These are phyloP conservation scores for Lithobates pipiens DNA, from an alignment of 2,797 vertebrate genomes.

Conservation along the genomic window DNA sequence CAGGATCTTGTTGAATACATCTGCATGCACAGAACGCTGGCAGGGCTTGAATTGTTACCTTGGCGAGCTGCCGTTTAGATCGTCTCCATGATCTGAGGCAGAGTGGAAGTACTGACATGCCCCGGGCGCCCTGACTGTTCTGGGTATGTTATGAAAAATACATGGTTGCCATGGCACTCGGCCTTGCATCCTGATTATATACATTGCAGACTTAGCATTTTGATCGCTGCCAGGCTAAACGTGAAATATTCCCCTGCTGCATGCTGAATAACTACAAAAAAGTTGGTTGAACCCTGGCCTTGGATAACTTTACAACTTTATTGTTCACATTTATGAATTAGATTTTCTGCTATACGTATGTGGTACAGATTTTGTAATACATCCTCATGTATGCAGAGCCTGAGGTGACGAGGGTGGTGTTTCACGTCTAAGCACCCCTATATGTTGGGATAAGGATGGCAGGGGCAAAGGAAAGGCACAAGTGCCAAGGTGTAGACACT, in stretches of 20 bases:
- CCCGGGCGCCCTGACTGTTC: slow-evolving; percentile 10
- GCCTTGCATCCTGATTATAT: neutral
- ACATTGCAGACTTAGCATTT: neutral
- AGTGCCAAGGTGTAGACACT: too few species aligned
- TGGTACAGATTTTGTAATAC: too few species aligned
- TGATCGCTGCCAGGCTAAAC: neutral
- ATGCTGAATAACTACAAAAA: neutral
- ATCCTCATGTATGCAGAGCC: too few species aligned
- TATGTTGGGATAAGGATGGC: too few species aligned
- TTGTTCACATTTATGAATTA: neutral
- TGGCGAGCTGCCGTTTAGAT: slow-evolving; percentile 1
- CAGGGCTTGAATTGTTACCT: neutral
- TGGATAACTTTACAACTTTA: neutral
- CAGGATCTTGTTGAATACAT: neutral
- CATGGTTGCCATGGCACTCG: slow-evolving; percentile 37
- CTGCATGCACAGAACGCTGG: neutral
- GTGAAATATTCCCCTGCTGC: neutral
- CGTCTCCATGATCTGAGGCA: slow-evolving; percentile 10
- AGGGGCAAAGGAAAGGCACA: too few species aligned
- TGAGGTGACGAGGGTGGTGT: too few species aligned
- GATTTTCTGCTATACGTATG: neutral
- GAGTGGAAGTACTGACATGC: neutral
- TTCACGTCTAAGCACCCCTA: too few species aligned
- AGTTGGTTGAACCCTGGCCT: neutral
- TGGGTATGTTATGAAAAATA: slow-evolving; percentile 43